Evolutionary conservation across 2,888 invertebrate species (phyloP).

Genomic region (Oscheius sp.): DNA sequence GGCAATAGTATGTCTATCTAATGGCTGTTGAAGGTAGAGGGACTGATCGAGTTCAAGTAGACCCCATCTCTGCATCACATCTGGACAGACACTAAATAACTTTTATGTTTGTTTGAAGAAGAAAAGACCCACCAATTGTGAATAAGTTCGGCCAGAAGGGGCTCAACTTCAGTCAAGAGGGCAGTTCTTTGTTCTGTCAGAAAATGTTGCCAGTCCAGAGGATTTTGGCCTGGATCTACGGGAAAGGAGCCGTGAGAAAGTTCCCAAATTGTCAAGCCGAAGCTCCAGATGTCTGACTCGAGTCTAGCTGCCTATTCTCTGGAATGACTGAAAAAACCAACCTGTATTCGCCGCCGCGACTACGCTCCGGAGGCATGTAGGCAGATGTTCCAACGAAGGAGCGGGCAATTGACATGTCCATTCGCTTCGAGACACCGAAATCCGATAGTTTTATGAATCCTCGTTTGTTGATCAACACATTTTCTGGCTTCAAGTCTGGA

Average conservation of each 20-base stretch:
- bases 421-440: slow-evolving; percentile 34
- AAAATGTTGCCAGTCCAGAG: background rate
- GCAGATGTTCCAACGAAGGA: slow-evolving; percentile 75
- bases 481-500: slow-evolving; percentile 32
- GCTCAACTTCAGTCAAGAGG: slow-evolving; percentile 1
- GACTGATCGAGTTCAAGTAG: background rate
- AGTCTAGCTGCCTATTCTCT: slow-evolving; percentile 16
- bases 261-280: slow-evolving; percentile 54
- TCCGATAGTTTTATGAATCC: slow-evolving; percentile 34
- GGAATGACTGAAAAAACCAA: background rate
- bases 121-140: slow-evolving; percentile 6
- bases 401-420: slow-evolving; percentile 73
- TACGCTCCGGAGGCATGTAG: slow-evolving; percentile 74
- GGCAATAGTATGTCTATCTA: background rate
- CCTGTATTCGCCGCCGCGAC: slow-evolving; percentile 52
- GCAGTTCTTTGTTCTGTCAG: background rate
- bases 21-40: background rate
- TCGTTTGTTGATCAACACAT: slow-evolving; percentile 17
- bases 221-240: background rate
- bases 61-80: slow-evolving; percentile 2
- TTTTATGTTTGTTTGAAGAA: background rate
- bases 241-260: slow-evolving; percentile 53
- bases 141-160: slow-evolving; percentile 8
- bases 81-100: slow-evolving; percentile 4
- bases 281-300: slow-evolving; percentile 59